Percentiles rank a stretch among this genome's conserved stretches.
Evolutionary conservation across 2,113 vertebrate species (phyloP).

Genomic region (Epinephelus fuscoguttatus): DNA sequence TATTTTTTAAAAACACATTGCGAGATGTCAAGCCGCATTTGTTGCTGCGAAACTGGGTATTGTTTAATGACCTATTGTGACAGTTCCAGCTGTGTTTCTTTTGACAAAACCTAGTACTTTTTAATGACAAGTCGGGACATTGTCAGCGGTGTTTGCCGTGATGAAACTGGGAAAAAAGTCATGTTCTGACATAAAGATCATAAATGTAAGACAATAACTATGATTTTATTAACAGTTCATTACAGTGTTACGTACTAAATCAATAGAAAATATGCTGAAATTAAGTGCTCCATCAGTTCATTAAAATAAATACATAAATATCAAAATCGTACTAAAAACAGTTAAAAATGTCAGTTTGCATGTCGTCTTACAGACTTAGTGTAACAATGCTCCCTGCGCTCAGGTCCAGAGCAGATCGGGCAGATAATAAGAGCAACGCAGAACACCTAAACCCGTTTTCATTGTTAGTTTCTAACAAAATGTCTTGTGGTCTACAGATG

Average conservation of each 20-base stretch:
- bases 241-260: conserved; percentile 67
- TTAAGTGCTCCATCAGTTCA: conserved; percentile 58
- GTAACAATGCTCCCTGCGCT: conserved; percentile 47
- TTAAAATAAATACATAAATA: conserved; percentile 75
- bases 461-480: conserved; percentile 21
- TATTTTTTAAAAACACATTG: no score
- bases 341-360: conserved; percentile 60
- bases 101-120: no score
- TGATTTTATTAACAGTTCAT: conserved; percentile 71
- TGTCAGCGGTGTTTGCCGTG: no score
- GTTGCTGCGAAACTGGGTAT: no score
- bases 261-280: conserved; percentile 69
- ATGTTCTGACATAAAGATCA: neutral
- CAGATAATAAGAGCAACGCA: conserved; percentile 39
- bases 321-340: conserved; percentile 58
- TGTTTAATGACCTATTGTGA: no score
- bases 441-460: conserved; percentile 38
- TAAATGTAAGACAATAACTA: conserved; percentile 47
- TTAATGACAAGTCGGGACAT: no score
- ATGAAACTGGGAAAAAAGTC: no score
- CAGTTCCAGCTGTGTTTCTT: no score
- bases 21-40: no score
- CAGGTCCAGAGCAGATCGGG: conserved; percentile 15
- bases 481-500: neutral
- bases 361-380: conserved; percentile 41